Base-by-base conservation (phyloP, 2,888 invertebrate genomes). In the Ditula angustiorana region DNA sequence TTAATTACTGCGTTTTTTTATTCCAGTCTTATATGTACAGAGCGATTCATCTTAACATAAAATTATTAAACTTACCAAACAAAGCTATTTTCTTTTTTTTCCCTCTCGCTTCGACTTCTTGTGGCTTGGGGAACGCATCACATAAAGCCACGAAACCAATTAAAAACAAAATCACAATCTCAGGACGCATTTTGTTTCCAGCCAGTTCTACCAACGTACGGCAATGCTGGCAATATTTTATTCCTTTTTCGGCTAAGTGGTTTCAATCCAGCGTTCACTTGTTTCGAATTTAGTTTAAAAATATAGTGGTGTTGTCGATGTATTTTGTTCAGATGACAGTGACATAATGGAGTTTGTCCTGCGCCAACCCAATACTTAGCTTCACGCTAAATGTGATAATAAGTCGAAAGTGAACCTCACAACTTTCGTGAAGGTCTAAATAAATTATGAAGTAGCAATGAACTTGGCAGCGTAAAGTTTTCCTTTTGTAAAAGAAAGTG, bases 71-170 rank as follows among this genome's bases (percentile, higher is more conserved):
- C 90, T 90, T 74, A 91, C 91, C 82, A 58, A 83, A 82, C 8
- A 89, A 67, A 23, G 84, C 89, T 37, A 88, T 85, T 76, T 91
- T 89, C 74, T 90, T 90, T 74, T 89, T 90, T 72, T 91, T 91
- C 19, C 89, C 90, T 74, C 90, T 80, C 7, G 79, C 68, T 74
- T 90, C 89, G 2, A 85, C 67, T 16, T 74, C 76, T 5, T 57
- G 41, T 46, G 66, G 71, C 37, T 76, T 74, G 2, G 63, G 55
- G 44, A 71, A 61, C 1, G 80, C 81, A 41, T 77, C 77, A 73
- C 81, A 77, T 2, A 71, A 58, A 28, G 72, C 67, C 28, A 80
- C 53, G 49, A 67, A 71, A 37, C 53, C 58, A 52, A 59, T 53
- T 59, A 64, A 64, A 53, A 59, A 58, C 24, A 46, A 64, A 58